phyloP scores from a whole-genome alignment of 2,888 invertebrate species.

The Laspeyria flexula region DNA sequence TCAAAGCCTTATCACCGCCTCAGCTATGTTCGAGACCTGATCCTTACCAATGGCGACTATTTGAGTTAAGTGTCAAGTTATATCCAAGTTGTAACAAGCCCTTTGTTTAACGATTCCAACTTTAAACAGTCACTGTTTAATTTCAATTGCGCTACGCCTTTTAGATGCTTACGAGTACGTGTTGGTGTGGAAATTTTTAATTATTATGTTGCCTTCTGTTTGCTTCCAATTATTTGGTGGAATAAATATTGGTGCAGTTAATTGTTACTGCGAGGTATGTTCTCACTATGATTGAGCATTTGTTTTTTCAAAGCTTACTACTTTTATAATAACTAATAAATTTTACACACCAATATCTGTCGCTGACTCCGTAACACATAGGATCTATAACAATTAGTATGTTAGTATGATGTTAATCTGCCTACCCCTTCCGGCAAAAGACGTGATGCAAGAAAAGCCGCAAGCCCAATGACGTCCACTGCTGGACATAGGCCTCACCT shows the following conservation, averaged over 20 bases:
- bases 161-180: slow-evolving; percentile 34
- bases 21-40: slow-evolving; percentile 10
- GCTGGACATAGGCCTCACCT: too few relatives aligned
- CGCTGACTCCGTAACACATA: too few relatives aligned
- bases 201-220: slow-evolving; percentile 25
- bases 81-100: slow-evolving; percentile 46
- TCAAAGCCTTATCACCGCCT: slow-evolving; percentile 2
- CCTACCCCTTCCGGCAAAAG: too few relatives aligned
- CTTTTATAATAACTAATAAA: too few relatives aligned
- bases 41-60: slow-evolving; percentile 23
- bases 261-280: slow-evolving; percentile 4
- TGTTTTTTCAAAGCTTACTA: too few relatives aligned
- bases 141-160: slow-evolving; percentile 51
- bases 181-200: slow-evolving; percentile 39
- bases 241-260: slow-evolving; percentile 11
- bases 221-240: slow-evolving; percentile 8
- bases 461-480: too few relatives aligned
- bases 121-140: slow-evolving; percentile 52
- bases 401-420: too few relatives aligned
- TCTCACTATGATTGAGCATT: neutral
- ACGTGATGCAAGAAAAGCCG: too few relatives aligned
- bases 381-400: too few relatives aligned
- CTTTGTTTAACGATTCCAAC: slow-evolving; percentile 52
- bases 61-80: slow-evolving; percentile 45
- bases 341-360: too few relatives aligned